Evolutionary conservation across 2,888 invertebrate species (phyloP).

Genomic region (Troides oblongomaculatus): DNA sequence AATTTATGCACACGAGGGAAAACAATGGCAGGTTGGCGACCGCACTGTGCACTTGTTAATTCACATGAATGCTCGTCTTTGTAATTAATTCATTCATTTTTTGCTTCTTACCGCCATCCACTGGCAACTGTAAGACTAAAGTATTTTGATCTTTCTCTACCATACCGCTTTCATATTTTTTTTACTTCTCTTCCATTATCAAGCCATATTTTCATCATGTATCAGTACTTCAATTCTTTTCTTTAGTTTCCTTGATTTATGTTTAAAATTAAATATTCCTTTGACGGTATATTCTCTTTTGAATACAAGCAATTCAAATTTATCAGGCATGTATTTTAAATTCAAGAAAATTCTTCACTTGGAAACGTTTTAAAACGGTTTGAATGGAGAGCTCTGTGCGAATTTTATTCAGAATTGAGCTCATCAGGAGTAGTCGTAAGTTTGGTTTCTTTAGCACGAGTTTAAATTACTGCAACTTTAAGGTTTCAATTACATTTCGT

Average conservation of each 20-base stretch:
- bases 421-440: slow-evolving; percentile 22
- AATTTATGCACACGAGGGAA: slow-evolving; percentile 21
- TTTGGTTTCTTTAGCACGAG: slow-evolving; percentile 10
- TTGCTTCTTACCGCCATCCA: slow-evolving; percentile 1
- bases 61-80: slow-evolving; percentile 4
- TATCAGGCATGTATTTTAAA: slow-evolving; percentile 6
- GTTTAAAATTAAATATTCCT: too few relatives aligned
- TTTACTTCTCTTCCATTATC: too few relatives aligned
- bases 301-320: not conserved
- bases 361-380: slow-evolving; percentile 11
- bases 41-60: slow-evolving; percentile 1
- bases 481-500: too few relatives aligned
- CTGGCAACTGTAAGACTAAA: not conserved
- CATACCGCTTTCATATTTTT: not conserved
- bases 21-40: not conserved
- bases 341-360: slow-evolving; percentile 2
- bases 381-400: slow-evolving; percentile 9
- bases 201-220: too few relatives aligned
- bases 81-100: slow-evolving; percentile 13
- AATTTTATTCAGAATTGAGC: slow-evolving; percentile 22
- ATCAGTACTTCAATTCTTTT: not conserved
- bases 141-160: not conserved
- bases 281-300: not conserved
- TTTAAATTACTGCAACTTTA: not conserved
- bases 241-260: not conserved